These are phyloP conservation scores for Carollia perspicillata DNA, from an alignment of 2,113 vertebrate genomes.

Conservation along the genomic window DNA sequence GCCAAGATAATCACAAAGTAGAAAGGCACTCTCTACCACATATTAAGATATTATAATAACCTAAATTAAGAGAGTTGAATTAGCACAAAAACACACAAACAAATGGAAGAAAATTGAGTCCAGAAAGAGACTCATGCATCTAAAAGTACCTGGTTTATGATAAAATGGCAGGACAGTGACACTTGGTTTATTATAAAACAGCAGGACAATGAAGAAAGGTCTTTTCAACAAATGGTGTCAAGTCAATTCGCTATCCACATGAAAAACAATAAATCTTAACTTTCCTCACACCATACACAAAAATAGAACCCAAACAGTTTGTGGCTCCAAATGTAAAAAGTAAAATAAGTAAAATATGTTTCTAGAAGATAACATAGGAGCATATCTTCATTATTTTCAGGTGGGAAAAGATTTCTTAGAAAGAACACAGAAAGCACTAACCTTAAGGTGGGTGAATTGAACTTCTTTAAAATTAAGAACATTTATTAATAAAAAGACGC, in stretches of 20 bases:
- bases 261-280: neutral
- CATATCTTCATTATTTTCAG: neutral
- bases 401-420: neutral
- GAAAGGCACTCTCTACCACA: neutral
- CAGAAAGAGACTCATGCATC: neutral
- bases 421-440: neutral
- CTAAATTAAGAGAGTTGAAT: neutral
- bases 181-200: neutral
- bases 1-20: neutral
- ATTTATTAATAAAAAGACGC: neutral
- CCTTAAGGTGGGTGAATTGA: neutral
- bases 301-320: neutral
- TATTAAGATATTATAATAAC: neutral
- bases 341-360: neutral
- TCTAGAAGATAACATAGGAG: neutral
- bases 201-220: neutral
- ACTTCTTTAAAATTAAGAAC: neutral
- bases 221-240: neutral
- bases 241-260: neutral
- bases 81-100: neutral
- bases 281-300: neutral
- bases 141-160: neutral
- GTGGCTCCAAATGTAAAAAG: neutral
- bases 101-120: neutral
- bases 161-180: neutral